Base-by-base conservation (phyloP, 2,797 vertebrate species). In the Paguma larvata region DNA sequence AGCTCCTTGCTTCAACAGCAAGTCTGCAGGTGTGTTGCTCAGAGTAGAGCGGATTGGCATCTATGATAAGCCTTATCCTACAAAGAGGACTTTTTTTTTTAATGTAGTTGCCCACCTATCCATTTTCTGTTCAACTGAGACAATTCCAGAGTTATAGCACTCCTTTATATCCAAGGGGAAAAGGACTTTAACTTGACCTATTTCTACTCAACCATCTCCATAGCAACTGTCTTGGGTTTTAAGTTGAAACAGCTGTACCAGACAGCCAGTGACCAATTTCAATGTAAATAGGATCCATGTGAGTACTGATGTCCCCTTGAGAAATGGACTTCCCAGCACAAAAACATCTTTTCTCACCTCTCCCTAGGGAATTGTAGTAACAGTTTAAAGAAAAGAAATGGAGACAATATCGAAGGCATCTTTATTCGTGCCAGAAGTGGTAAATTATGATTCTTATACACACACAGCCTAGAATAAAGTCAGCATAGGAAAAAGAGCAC, bases 241-340 rank as follows among this genome's bases (percentile, higher is more conserved):
- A 97, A 98, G 85, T 86, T 96, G 88, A 96, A 98, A 97, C 98
- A 98, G 97, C 98, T 98, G 97, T 70, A 80, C 85, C 73, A 2
- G 79, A 88, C 79, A 97, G 94, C 82, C 93, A 80, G 85, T 59
- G 59, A 97, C 95, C 96, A 85, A 38, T 13, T 13, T 93, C 95
- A 95, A 87, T 80, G 95, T 98, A 98, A 98, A 98, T 84, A 95
- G 77, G 53, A 79, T 34, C 80, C 83, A 34, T 48, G 59, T 1
- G 86, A 93, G 59, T 2, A 7, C 8, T 0, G 9, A 41, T 23
- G 15, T 38, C 3, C 34, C 67, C 62, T 9, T 19, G 88, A 68
- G 85, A 94, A 92, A 90, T 9, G 14, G 82, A 70, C 94, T 77
- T 72, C 3, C 41, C 13, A 25, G 41, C 44, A 67, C 73, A 79